Percentiles rank a stretch among this genome's conserved stretches.
Evolutionary conservation across 2,888 invertebrate species (phyloP).

Genomic region (Pogonocherus hispidulus): DNA sequence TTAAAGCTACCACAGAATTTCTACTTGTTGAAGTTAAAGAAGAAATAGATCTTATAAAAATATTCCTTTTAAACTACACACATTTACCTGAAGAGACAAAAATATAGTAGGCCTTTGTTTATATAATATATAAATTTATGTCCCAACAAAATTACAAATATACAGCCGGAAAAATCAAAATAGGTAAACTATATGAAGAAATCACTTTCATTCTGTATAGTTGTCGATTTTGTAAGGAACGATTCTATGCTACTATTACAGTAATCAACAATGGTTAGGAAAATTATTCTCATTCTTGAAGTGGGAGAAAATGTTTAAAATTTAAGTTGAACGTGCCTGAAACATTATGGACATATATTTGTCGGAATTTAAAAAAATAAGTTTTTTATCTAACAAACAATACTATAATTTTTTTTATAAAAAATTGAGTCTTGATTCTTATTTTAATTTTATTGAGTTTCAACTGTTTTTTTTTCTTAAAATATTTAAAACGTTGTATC

Average conservation of each 20-base stretch:
- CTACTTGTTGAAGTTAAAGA: constrained; percentile 35
- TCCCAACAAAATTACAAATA: constrained; percentile 43
- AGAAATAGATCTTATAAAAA: constrained; percentile 50
- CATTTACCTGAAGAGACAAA: constrained; percentile 59
- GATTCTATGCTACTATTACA: constrained; percentile 51
- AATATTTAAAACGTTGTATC: too few relatives aligned
- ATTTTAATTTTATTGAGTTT: too few relatives aligned
- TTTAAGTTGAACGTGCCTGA: neutral
- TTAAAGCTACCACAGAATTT: constrained; percentile 22
- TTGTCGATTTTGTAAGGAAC: constrained; percentile 46
- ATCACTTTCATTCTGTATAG: constrained; percentile 32
- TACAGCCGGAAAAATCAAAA: constrained; percentile 27
- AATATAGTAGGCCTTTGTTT: constrained; percentile 62
- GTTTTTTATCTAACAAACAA: too few relatives aligned
- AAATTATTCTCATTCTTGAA: constrained; percentile 10
- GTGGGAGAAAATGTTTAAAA: neutral
- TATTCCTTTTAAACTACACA: constrained; percentile 46
- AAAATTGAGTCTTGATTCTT: too few relatives aligned
- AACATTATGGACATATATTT: too few relatives aligned
- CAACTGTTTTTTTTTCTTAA: too few relatives aligned
- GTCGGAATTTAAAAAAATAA: too few relatives aligned
- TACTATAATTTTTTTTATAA: too few relatives aligned
- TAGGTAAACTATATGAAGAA: neutral
- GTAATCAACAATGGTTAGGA: constrained; percentile 55
- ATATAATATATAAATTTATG: constrained; percentile 39